phyloP scores from a whole-genome alignment of 2,888 invertebrate species.

The Xanthorhoe spadicearia region DNA sequence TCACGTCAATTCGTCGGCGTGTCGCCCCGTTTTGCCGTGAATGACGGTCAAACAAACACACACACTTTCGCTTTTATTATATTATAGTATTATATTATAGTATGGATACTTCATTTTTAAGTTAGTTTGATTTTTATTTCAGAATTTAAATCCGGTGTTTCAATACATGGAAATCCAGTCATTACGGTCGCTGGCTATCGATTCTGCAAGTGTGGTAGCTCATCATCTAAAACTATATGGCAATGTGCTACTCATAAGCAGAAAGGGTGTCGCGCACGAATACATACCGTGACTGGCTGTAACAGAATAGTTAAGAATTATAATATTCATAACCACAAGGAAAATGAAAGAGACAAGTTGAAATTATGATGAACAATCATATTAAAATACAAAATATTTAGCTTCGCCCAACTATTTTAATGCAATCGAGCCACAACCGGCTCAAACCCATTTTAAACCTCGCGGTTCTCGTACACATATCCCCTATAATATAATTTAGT shows the following conservation, averaged over 20 bases:
- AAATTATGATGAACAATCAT: no score
- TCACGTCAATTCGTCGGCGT: no score
- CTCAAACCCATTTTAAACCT: no score
- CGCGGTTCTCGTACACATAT: no score
- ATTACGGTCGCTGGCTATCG: background rate
- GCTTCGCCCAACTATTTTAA: no score
- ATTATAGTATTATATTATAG: no score
- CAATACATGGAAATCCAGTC: background rate
- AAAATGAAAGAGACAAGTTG: background rate
- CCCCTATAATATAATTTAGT: no score
- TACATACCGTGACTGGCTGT: background rate
- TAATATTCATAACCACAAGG: conserved; percentile 14
- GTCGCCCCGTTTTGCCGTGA: no score
- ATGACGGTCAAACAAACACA: no score
- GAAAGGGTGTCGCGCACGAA: conserved; percentile 2
- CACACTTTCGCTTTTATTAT: no score
- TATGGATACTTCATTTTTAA: background rate
- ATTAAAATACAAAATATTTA: no score
- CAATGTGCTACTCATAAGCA: conserved; percentile 2
- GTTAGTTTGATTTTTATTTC: background rate
- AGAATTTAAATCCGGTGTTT: background rate
- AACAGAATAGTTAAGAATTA: conserved; percentile 1
- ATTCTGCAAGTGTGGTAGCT: background rate
- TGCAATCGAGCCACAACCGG: no score
- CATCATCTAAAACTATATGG: background rate